Evolutionary conservation across 2,113 vertebrate genomes (phyloP), one percentile per base, ranked within the genome.

Genomic region (Thinocorus orbignyianus): DNA sequence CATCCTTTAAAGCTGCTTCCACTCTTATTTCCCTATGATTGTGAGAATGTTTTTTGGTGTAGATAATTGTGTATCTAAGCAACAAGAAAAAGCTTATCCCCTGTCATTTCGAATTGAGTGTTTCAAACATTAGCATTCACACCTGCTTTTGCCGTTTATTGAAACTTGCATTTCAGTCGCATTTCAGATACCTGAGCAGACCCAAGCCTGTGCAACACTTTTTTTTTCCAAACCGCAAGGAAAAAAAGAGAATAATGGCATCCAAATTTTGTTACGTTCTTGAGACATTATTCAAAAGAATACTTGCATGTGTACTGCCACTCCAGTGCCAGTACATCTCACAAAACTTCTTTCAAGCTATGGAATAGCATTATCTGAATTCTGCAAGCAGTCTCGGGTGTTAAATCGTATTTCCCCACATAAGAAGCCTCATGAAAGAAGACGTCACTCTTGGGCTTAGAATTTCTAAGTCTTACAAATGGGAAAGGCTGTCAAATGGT

Each of bases 11-110:
- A 89, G 49, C 44, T 49, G 42, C 62, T 82, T 81, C 42, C 35
- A 55, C 37, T 89, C 69, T 85, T 85, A 44, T 37, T 60, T 93
- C 58, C 57, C 52, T 52, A 11, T 51, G 30, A 5, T 51, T 90
- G 41, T 49, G 52, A 93, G 60, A 80, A 77, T 26, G 20, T 25
- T 64, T 79, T 41, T 81, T n/a, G 52, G 4, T 85, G 55, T 20
- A 16, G 76, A 86, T 86, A 74, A 92, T n/a, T 22, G 26, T 78
- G 95, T 97, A 89, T 88, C 95, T 69, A 97, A 93, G 96, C 93
- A 96, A 97, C 1, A 93, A n/a, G 49, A 46, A 54, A 90, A 90
- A 83, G 55, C 90, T 73, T 96, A 49, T 58, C 54, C n/a, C 55
- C 33, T 77, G 57, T 76, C 42, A 89, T 88, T 92, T 90, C 54